Base-by-base conservation (phyloP, 2,888 invertebrate genomes). In the Heteropelma amictum region DNA sequence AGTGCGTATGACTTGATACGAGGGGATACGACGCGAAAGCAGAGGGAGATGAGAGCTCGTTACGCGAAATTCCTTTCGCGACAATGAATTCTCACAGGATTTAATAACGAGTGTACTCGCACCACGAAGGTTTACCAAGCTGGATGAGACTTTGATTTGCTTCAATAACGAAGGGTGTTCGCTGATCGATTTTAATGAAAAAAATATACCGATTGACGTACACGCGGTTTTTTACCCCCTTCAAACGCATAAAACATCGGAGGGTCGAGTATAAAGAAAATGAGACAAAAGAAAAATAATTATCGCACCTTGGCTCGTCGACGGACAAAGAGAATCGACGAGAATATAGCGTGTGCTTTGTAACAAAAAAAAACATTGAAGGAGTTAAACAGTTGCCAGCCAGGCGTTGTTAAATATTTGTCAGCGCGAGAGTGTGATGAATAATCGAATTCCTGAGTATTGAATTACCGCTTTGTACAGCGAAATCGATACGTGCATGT, bases 371-470 rank as follows among this genome's bases (percentile, higher is more conserved):
- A 30, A n/a, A n/a, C 17, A 49, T 58, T 47, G 56, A 69, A 45
- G 45, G 69, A 30, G 53, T 60, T 45, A 53, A 45, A 14, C 53
- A 70, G 53, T 45, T 17, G 19, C 56, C 8, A 26, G 26, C 38
- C 6, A 17, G 12, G 21, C 3, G n/a, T n/a, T n/a, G n/a, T n/a
- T 61, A 61, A 70, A 61, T 61, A 70, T 70, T 70, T 70, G 45
- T 45, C 33, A 51, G 19, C 23, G 10, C 45, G 53, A 26, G 61
- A 45, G 45, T 47, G 23, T 40, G 45, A 47, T 12, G 35, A 26
- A 33, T 28, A 45, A 61, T 61, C 45, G 12, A 60, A 70, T 70
- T 61, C 26, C 61, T 61, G 12, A 28, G 17, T 35, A 45, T 40
- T n/a, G n/a, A n/a, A n/a, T n/a, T n/a, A n/a, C n/a, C n/a, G n/a